A percentile compares a stretch with the other conserved stretches of the same genome.
These are phyloP conservation scores for Chaetodon trifasciatus DNA, from an alignment of 2,797 vertebrate species.

Conservation along the genomic window DNA sequence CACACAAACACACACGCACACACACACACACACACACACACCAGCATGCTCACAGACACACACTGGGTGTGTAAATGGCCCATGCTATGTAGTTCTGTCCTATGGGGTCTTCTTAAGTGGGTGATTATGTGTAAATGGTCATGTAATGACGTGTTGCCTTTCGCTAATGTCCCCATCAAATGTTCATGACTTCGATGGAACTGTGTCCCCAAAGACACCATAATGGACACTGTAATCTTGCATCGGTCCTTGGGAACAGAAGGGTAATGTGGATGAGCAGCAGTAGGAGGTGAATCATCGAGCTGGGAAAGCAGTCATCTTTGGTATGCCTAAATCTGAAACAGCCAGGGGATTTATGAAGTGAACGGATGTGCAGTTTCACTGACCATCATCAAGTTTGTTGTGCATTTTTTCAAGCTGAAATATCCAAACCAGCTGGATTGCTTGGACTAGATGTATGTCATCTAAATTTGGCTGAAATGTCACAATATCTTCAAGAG, in stretches of 20 bases:
- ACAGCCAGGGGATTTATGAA: conserved; percentile 27
- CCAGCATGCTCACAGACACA: conserved; percentile 35
- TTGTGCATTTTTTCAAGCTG: neutral
- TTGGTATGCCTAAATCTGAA: conserved; percentile 35
- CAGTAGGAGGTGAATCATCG: conserved; percentile 59
- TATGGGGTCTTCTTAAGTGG: conserved; percentile 77
- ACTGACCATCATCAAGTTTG: conserved; percentile 16
- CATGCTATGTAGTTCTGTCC: conserved; percentile 68
- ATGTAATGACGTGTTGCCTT: conserved; percentile 80
- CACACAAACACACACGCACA: too few species aligned
- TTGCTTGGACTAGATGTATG: neutral
- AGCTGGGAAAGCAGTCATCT: conserved; percentile 54
- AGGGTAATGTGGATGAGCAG: conserved; percentile 60
- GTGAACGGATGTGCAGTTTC: conserved; percentile 16
- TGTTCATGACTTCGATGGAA: conserved; percentile 66
- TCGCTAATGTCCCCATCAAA: conserved; percentile 76
- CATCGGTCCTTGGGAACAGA: conserved; percentile 63
- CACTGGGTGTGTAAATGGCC: conserved; percentile 68
- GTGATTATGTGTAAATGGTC: conserved; percentile 81
- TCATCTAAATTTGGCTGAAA: neutral
- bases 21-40: conserved; percentile 47
- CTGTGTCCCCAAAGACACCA: conserved; percentile 64
- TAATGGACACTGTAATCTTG: conserved; percentile 71
- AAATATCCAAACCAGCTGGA: neutral
- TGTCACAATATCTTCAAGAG: neutral